phyloP scores from a whole-genome alignment of 2,113 vertebrate genomes.

The Lipotes vexillifer region DNA sequence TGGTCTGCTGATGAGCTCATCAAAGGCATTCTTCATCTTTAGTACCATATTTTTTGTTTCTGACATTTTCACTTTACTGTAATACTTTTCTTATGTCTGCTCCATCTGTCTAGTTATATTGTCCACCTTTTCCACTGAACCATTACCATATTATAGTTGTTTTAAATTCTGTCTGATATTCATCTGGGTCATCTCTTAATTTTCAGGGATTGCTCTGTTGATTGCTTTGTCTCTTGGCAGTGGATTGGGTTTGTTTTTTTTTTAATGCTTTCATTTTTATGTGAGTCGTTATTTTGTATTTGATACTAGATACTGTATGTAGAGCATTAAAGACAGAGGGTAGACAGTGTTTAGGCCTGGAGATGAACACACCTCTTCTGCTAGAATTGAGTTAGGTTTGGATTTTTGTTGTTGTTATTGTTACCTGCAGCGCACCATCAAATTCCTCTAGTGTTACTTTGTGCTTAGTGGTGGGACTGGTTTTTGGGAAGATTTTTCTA shows the following conservation, averaged over 20 bases:
- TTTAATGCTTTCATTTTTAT: background rate
- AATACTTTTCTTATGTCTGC: background rate
- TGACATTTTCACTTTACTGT: background rate
- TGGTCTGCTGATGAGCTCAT: background rate
- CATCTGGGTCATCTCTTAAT: background rate
- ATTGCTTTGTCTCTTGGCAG: background rate
- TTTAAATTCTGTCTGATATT: background rate
- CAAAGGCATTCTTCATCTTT: background rate
- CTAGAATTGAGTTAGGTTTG: background rate
- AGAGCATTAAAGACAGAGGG: background rate
- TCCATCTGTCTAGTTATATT: background rate
- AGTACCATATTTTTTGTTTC: background rate
- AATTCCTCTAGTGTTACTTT: background rate
- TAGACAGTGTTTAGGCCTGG: background rate
- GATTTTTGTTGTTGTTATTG: background rate
- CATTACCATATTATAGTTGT: background rate
- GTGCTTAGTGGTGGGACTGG: background rate
- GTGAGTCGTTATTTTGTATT: background rate
- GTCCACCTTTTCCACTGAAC: background rate
- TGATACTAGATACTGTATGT: background rate
- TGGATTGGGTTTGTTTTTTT: background rate
- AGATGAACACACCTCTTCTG: background rate
- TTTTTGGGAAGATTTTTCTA: background rate
- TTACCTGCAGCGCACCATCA: background rate
- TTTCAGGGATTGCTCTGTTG: background rate